Conservation (phyloP, 2,888 invertebrate species). For the Nomada fabriciana region DNA sequence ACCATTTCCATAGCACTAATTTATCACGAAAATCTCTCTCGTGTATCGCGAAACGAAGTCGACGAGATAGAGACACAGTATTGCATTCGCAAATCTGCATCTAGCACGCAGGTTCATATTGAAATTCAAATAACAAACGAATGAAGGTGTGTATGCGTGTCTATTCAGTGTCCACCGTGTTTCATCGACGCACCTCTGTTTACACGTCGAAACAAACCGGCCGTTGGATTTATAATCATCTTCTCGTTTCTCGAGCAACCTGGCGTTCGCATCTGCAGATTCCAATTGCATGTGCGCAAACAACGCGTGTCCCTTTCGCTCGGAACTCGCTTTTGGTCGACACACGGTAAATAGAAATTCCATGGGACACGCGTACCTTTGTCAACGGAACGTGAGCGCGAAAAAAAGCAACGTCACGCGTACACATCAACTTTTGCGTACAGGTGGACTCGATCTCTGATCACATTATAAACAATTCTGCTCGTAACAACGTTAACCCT, state of each 20-base stretch:
- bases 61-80: background rate
- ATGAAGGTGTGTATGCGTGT: constrained; percentile 25
- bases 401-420: constrained; percentile 40
- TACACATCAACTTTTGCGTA: constrained; percentile 11
- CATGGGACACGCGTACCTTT: constrained; percentile 12
- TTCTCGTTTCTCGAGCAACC: constrained; percentile 49
- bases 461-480: constrained; percentile 26
- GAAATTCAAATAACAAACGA: constrained; percentile 38
- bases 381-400: constrained; percentile 53
- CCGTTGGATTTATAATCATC: constrained; percentile 46
- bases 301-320: constrained; percentile 31
- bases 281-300: constrained; percentile 50
- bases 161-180: constrained; percentile 25
- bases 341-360: constrained; percentile 52
- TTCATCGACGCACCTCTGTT: constrained; percentile 37
- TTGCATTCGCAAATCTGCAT: background rate
- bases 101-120: constrained; percentile 15
- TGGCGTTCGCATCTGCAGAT: constrained; percentile 41
- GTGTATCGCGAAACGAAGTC: background rate
- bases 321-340: constrained; percentile 35
- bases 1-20: background rate
- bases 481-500: background rate
- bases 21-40: background rate
- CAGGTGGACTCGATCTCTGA: constrained; percentile 14
- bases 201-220: constrained; percentile 40